These are phyloP conservation scores for Allophyes oxyacanthae DNA, from an alignment of 2,888 invertebrate species.

Conservation along the genomic window DNA sequence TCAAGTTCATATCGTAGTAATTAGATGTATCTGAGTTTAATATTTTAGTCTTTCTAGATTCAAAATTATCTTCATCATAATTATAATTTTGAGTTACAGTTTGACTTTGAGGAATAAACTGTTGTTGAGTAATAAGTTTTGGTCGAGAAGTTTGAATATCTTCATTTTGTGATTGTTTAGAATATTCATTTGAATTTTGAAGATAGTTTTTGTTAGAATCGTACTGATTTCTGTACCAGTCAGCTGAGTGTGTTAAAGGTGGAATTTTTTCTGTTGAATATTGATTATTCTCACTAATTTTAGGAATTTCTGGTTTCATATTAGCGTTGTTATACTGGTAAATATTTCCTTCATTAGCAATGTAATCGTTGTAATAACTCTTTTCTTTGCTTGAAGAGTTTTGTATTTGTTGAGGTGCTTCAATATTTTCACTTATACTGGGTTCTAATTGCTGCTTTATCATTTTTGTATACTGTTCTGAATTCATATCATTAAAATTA, in stretches of 20 bases:
- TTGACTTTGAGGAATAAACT: conserved; percentile 71
- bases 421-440: conserved; percentile 51
- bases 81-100: conserved; percentile 74
- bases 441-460: conserved; percentile 72
- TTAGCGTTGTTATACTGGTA: conserved; percentile 29
- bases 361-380: conserved; percentile 33
- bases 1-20: conserved; percentile 34
- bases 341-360: conserved; percentile 34
- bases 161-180: conserved; percentile 20
- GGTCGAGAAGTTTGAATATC: conserved; percentile 48
- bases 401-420: conserved; percentile 27
- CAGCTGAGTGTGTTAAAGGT: conserved; percentile 18
- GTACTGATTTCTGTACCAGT: conserved; percentile 26
- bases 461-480: conserved; percentile 81
- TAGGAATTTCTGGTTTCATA: conserved; percentile 27
- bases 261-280: conserved; percentile 33
- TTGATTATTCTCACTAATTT: conserved; percentile 17
- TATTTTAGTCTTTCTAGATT: conserved; percentile 61
- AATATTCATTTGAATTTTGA: conserved; percentile 10
- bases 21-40: conserved; percentile 42
- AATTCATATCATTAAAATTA: conserved; percentile 83
- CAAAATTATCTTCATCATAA: conserved; percentile 70
- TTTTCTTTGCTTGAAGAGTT: conserved; percentile 34
- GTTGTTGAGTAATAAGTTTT: conserved; percentile 70
- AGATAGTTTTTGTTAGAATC: conserved; percentile 13